Evolutionary conservation across 2,113 vertebrate species (phyloP).

Genomic region (Pycnonotus jocosus): DNA sequence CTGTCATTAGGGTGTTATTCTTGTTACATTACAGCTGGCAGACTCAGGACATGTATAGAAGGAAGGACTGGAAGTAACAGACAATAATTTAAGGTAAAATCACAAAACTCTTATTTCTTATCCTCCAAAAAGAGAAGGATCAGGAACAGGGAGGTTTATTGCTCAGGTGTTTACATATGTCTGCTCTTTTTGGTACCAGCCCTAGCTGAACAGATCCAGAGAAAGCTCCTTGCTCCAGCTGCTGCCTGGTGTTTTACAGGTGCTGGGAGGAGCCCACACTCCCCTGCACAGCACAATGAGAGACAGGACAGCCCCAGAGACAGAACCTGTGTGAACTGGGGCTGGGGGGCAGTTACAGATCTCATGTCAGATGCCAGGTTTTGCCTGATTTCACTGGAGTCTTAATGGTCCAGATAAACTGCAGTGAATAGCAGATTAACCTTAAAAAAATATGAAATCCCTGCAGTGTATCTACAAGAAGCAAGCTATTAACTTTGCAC

Average conservation of each 20-base stretch:
- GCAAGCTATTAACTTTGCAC: neutral
- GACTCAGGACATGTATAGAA: neutral
- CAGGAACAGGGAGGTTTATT: neutral
- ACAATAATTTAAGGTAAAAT: neutral
- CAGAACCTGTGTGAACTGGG: neutral
- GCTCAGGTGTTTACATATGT: neutral
- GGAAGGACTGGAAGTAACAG: neutral
- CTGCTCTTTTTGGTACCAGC: neutral
- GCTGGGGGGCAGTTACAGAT: neutral
- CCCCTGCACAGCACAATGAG: neutral
- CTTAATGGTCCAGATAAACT: neutral
- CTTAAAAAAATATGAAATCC: neutral
- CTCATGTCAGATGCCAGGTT: neutral
- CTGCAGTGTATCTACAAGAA: neutral
- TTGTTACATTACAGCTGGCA: neutral
- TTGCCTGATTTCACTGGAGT: neutral
- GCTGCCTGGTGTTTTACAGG: neutral
- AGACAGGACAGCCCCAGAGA: neutral
- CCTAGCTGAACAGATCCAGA: neutral
- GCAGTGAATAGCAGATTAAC: neutral
- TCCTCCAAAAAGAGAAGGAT: neutral
- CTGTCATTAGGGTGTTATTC: neutral
- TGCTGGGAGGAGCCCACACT: neutral
- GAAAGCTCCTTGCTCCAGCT: neutral
- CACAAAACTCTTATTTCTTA: neutral